Evolutionary conservation across 2,113 vertebrate species (phyloP).

Genomic region (Urocitellus parryii): DNA sequence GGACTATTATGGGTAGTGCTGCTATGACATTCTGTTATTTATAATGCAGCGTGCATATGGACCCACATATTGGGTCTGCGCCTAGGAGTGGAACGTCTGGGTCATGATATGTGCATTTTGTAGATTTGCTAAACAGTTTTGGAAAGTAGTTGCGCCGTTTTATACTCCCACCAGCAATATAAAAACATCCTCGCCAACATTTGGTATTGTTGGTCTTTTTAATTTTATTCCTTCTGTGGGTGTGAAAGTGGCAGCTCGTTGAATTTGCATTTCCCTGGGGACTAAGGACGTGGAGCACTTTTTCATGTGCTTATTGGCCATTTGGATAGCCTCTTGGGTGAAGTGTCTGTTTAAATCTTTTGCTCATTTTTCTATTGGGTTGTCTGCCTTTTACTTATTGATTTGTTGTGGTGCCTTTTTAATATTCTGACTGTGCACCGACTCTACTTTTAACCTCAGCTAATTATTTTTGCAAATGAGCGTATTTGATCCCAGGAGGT

Average conservation of each 20-base stretch:
- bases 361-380: constrained; percentile 59
- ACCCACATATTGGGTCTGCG: not conserved
- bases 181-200: not conserved
- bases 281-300: not conserved
- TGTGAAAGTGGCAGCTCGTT: not conserved
- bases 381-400: constrained; percentile 63
- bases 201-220: constrained; percentile 34
- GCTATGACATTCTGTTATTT: not conserved
- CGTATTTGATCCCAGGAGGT: constrained; percentile 38
- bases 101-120: not conserved
- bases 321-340: constrained; percentile 33
- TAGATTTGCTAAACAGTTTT: constrained; percentile 24
- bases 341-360: constrained; percentile 66
- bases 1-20: not conserved
- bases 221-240: constrained; percentile 15
- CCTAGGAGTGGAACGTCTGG: not conserved
- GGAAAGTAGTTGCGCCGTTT: not conserved
- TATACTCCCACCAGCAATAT: not conserved
- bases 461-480: constrained; percentile 76
- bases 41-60: not conserved
- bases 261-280: constrained; percentile 43
- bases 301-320: not conserved
- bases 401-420: constrained; percentile 65
- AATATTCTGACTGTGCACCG: constrained; percentile 30
- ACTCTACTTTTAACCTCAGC: constrained; percentile 60